phyloP scores from a whole-genome alignment of 2,888 invertebrate genomes.

The Acanthococcus lagerstroemiae region DNA sequence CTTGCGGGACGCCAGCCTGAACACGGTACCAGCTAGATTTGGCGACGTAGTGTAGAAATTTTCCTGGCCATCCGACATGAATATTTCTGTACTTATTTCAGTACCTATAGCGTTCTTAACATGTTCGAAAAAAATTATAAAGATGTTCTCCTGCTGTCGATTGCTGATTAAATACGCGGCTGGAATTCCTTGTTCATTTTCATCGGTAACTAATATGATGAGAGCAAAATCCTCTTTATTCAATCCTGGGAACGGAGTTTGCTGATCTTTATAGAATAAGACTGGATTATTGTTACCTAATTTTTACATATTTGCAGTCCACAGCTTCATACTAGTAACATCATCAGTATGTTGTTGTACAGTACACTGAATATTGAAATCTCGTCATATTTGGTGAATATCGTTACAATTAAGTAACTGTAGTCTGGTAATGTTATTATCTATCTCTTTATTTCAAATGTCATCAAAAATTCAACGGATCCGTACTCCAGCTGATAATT shows the following conservation, averaged over 20 bases:
- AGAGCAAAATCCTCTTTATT: conserved; percentile 7
- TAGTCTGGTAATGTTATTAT: too few relatives aligned
- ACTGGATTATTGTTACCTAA: conserved; percentile 28
- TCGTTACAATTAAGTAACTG: too few relatives aligned
- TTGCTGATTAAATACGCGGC: neutral
- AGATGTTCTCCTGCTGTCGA: neutral
- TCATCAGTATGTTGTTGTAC: conserved; percentile 34
- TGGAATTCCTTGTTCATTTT: neutral
- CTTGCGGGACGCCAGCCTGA: too few relatives aligned
- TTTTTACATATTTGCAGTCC: conserved; percentile 34
- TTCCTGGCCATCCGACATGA: neutral
- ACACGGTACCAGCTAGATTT: too few relatives aligned
- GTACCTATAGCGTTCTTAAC: neutral
- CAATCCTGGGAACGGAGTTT: neutral
- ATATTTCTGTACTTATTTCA: neutral
- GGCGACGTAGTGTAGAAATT: too few relatives aligned
- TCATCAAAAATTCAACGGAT: too few relatives aligned
- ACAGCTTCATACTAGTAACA: conserved; percentile 34
- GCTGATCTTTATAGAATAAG: conserved; percentile 35
- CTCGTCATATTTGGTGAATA: too few relatives aligned
- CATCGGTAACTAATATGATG: neutral
- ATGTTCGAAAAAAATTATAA: neutral
- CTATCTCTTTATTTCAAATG: too few relatives aligned
- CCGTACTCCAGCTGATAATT: too few relatives aligned
- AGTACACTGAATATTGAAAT: too few relatives aligned